Evolutionary conservation across 1,140 invertebrate genomes (phyloP), one percentile per base, ranked within the genome.

Genomic region (Nephotettix cincticeps): DNA sequence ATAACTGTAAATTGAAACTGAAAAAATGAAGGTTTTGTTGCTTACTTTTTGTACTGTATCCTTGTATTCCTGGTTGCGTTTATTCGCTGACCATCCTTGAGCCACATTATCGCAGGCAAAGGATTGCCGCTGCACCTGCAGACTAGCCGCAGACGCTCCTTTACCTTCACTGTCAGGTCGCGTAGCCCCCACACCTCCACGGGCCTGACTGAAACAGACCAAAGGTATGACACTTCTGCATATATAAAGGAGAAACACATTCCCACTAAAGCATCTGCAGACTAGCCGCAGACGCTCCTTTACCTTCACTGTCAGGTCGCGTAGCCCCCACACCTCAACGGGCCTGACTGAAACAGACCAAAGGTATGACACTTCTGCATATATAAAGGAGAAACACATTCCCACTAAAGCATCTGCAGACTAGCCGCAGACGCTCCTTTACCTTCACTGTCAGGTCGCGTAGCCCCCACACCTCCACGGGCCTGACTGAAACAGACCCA

Each of bases 11-110:
- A n/a, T n/a, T n/a, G n/a, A n/a, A n/a, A n/a, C n/a, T n/a, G n/a
- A n/a, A n/a, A n/a, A 36, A 14, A 36, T 6, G 32, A 36, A 36
- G 14, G 32, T 36, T 6, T 36, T 36, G 32, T 36, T 36, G 32
- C 73, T 79, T 74, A 80, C 79, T 78, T 79, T 76, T 78, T 80
- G 65, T 77, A 79, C 76, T 77, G 76, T 47, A 80, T 79, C 72
- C 74, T 78, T 51, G 74, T 72, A 51, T 74, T 74, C 54, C 72
- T 77, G 43, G 69, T 75, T 25, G 72, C 77, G 32, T 75, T 75
- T 66, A 78, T 72, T 25, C 72, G 72, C 58, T 71, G 71, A 25
- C 78, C 79, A 65, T 80, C 77, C 73, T 80, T 80, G 69, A 75
- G 79, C 79, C 79, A 80, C 25, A 72, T 63, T 1, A 80, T 68